Evolutionary conservation across 2,797 vertebrate genomes (phyloP).

Genomic region (Pristis pectinata): DNA sequence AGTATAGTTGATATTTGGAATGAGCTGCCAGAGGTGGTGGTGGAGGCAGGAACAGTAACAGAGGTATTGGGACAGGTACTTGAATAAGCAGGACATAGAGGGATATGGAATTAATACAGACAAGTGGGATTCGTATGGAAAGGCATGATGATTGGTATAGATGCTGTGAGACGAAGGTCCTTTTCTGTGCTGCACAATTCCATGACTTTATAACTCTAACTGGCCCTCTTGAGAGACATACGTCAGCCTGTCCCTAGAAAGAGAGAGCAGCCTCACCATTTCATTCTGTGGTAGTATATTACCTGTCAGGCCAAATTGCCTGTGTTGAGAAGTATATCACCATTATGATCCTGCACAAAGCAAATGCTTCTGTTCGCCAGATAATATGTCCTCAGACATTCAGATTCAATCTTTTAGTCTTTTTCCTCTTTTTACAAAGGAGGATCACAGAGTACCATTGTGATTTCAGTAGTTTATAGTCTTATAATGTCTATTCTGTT

Average conservation of each 20-base stretch:
- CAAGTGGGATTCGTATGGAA: too few species aligned
- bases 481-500: too few species aligned
- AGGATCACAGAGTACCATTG: not conserved
- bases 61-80: too few species aligned
- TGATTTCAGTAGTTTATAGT: not conserved
- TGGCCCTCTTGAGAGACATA: not conserved
- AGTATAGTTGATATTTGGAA: too few species aligned
- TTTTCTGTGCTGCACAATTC: too few species aligned
- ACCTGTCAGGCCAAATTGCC: not conserved
- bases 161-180: too few species aligned
- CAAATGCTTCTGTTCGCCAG: not conserved
- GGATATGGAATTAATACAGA: too few species aligned
- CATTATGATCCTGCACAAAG: not conserved
- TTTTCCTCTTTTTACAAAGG: not conserved
- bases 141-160: too few species aligned
- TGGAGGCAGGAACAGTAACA: too few species aligned
- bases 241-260: not conserved
- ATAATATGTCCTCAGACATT: not conserved
- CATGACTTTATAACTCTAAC: too few species aligned
- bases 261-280: not conserved
- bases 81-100: too few species aligned
- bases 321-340: not conserved
- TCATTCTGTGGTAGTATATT: not conserved
- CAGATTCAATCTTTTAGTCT: not conserved
- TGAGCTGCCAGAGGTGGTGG: too few species aligned